Conservation (phyloP, 2,113 vertebrate species). For the Falcunculus frontatus region DNA sequence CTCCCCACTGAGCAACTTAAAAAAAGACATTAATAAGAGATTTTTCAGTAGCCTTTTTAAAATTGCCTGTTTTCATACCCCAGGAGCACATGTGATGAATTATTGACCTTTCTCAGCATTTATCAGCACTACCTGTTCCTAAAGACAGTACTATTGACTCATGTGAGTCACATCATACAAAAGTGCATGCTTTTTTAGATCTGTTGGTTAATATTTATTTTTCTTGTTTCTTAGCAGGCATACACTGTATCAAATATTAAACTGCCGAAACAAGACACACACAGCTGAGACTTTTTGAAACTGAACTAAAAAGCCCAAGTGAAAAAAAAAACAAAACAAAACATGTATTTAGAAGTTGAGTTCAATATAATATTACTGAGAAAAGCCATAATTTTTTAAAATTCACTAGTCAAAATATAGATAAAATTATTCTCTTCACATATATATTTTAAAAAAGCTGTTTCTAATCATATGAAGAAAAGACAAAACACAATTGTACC, state of each 20-base stretch:
- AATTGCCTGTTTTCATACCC: neutral
- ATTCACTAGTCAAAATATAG: neutral
- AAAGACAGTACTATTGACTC: neutral
- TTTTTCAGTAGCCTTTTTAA: neutral
- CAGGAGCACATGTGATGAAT: neutral
- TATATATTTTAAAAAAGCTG: neutral
- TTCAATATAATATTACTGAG: neutral
- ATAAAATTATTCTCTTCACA: neutral
- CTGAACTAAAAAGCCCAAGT: neutral
- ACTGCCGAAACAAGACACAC: neutral
- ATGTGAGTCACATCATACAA: neutral
- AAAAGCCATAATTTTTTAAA: neutral
- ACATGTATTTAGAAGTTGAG: neutral
- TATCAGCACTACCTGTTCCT: neutral
- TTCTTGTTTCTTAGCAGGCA: neutral
- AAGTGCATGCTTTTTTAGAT: neutral
- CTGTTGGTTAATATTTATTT: neutral
- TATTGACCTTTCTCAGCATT: constrained; percentile 24
- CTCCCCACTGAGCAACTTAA: neutral
- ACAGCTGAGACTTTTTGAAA: neutral
- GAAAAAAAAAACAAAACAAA: neutral
- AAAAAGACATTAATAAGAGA: neutral
- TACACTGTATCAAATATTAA: neutral
- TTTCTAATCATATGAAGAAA: neutral
- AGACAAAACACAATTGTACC: neutral